Evolutionary conservation across 2,797 vertebrate genomes (phyloP), one percentile per base, ranked within the genome.

Genomic region (Sphaeramia orbicularis): DNA sequence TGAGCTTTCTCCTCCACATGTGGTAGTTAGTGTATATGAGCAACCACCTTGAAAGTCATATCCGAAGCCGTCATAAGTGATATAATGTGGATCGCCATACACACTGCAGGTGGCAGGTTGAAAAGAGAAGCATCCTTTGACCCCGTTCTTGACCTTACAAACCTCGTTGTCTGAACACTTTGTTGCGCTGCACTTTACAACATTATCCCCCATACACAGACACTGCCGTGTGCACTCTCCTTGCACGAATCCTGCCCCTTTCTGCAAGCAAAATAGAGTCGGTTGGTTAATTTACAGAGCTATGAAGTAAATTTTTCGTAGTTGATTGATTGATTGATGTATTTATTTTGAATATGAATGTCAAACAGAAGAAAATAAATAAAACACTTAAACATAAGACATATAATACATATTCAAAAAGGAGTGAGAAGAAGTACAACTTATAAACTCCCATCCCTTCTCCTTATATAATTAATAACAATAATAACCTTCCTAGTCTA

Each of bases 71-170:
- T 98, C 96, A 0, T 95, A 98, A 27, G 95, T 95, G 78, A 91
- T 83, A 59, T 95, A 96, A 69, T 95, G 94, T 1, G 94, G 93
- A 21, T 96, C 94, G 0, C 96, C 96, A 0, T 95, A 91, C 0
- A 94, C 79, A 0, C 90, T 86, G 72, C 97, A 98, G 44, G 90
- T 95, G 45, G 74, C 89, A 0, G 88, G 92, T 1, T 61, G 88
- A 3, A 89, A 56, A 0, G 80, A 42, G 58, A 94, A 92, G 8
- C 96, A 98, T 10, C 93, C 95, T 77, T 85, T 85, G 10, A 86
- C 35, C 0, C 95, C 95, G 0, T 89, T 74, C 1, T 68, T 76
- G 1, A 91, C 84, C 51, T 50, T 78, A 67, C 97, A 98, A 8
- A 83, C 85, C 49, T 97, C 90, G 0, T 75, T 53, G 0, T 70